Percentiles rank a stretch among this genome's conserved stretches.
phyloP scores from a whole-genome alignment of 1,140 invertebrate genomes.

The Ostrea denselamellosa region DNA sequence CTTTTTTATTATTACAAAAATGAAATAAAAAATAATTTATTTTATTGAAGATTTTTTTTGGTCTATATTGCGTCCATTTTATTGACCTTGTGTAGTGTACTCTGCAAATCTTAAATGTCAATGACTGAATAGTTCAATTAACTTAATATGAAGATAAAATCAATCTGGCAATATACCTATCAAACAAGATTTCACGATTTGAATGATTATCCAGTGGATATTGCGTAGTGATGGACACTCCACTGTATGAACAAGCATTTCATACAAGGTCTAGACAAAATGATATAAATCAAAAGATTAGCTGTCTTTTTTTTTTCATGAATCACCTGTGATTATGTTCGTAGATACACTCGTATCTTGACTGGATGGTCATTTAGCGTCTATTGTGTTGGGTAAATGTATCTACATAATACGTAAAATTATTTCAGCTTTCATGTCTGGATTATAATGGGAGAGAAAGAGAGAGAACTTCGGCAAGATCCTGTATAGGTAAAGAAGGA shows the following conservation, averaged over 20 bases:
- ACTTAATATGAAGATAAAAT: slow-evolving; percentile 8
- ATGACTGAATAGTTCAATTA: background rate
- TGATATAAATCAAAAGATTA: background rate
- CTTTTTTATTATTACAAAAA: background rate
- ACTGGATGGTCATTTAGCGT: too few relatives aligned
- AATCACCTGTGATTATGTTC: background rate
- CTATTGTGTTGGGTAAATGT: too few relatives aligned
- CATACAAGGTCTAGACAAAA: background rate
- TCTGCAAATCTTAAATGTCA: slow-evolving; percentile 7
- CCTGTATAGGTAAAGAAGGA: too few relatives aligned
- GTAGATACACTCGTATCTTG: background rate
- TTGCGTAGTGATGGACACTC: background rate
- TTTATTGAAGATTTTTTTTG: background rate
- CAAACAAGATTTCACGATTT: slow-evolving; percentile 27
- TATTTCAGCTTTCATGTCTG: too few relatives aligned
- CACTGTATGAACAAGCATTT: background rate
- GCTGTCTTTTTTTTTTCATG: background rate
- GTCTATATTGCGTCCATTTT: background rate
- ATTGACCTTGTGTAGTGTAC: background rate
- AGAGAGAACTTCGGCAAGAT: too few relatives aligned
- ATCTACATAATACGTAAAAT: too few relatives aligned
- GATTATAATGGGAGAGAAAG: too few relatives aligned
- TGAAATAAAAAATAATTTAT: background rate
- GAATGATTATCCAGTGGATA: background rate
- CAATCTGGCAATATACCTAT: slow-evolving; percentile 27